Percentiles rank a stretch among this genome's conserved stretches.
Conservation (phyloP, 2,113 vertebrate species). For the Isurus oxyrinchus region DNA sequence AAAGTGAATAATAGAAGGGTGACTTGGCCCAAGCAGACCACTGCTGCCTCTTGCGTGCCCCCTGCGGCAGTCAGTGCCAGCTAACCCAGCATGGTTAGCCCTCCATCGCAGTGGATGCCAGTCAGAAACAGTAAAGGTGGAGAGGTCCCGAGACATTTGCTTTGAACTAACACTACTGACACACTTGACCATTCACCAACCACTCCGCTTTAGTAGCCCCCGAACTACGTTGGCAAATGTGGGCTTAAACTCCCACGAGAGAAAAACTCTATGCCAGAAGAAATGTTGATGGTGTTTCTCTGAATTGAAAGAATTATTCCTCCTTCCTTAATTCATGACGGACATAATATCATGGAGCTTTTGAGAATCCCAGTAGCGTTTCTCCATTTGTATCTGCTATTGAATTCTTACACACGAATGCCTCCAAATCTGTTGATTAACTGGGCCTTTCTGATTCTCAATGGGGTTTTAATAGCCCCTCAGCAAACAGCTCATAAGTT, state of each 20-base stretch:
- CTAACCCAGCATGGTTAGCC: too few species aligned
- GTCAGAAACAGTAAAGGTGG: not conserved
- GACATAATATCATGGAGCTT: not conserved
- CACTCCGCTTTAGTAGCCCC: not conserved
- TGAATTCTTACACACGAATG: not conserved
- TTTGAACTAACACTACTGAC: not conserved
- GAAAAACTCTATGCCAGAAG: not conserved
- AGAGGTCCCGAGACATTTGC: not conserved
- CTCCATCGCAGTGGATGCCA: not conserved
- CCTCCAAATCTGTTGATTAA: not conserved
- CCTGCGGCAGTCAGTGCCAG: not conserved
- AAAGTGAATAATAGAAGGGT: not conserved
- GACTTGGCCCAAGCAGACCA: not conserved
- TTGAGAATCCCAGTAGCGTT: not conserved
- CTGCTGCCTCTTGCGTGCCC: not conserved
- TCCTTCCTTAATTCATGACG: not conserved
- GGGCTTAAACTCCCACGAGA: not conserved
- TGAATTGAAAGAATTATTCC: not conserved
- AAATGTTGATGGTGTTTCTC: not conserved
- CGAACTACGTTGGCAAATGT: not conserved
- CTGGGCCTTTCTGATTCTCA: constrained; percentile 5
- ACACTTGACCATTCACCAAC: not conserved
- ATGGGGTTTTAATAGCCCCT: constrained; percentile 4
- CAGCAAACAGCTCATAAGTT: constrained; percentile 30
- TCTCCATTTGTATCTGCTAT: not conserved